Evolutionary conservation across 2,113 vertebrate genomes (phyloP), one percentile per base, ranked within the genome.

Genomic region (Oenanthe melanoleuca): DNA sequence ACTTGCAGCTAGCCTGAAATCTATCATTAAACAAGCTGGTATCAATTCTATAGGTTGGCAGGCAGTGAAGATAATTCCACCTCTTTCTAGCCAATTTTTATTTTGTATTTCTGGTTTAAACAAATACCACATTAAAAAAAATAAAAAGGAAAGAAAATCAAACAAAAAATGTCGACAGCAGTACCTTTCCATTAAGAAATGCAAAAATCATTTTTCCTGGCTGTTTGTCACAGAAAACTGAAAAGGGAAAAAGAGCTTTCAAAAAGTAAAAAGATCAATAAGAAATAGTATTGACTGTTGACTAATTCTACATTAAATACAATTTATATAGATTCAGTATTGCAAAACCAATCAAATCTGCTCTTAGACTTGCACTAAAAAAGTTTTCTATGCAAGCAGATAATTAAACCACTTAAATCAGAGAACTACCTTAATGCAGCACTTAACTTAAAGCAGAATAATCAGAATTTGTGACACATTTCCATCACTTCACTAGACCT

Each of bases 111-210:
- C 84, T 93, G 11, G 31, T 80, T 77, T 53, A 15, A 88, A 79
- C 67, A 37, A 88, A 84, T 1, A 12, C 1, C 22, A 78, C 14
- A 93, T 13, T 2, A 18, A 33, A 38, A 38, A 37, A 59, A 40
- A 6, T 7, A 18, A 29, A 14, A 38, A 24, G 11, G 5, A 80
- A 61, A 28, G 7, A 80, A 84, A 64, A 24, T 23, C 8, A 79
- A 88, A 56, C 55, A 73, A 59, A 87, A 94, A 94, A 94, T 53
- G 71, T 74, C 85, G 98, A 96, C 44, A 97, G 69, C 63, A 85
- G 67, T 40, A 96, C 34, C 59, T 95, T 96, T 97, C 77, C 92
- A 94, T 88, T 94, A 93, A 92, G 93, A 97, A 94, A 97, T 70
- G 56, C 61, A 94, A 96, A 74, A 81, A 64, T 8, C 10, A 40